phyloP scores from a whole-genome alignment of 2,888 invertebrate species.

The Napeogenes sylphis region DNA sequence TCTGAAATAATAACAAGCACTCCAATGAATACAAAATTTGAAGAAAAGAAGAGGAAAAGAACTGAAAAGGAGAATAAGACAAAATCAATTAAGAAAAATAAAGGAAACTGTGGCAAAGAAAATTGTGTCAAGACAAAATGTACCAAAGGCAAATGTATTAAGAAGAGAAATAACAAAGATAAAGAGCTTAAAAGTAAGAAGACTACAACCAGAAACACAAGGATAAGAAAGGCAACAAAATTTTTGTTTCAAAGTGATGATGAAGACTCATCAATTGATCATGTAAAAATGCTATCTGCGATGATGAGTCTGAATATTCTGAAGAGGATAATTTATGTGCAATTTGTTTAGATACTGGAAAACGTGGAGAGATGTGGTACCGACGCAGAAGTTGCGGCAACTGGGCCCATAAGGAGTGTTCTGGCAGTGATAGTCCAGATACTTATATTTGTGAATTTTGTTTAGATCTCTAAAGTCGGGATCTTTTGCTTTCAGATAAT shows the following conservation, averaged over 20 bases:
- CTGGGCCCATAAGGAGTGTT: slow-evolving; percentile 33
- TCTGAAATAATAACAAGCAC: slow-evolving; percentile 15
- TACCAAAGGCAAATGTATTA: not conserved
- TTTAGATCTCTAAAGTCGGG: slow-evolving; percentile 17
- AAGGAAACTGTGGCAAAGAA: slow-evolving; percentile 7
- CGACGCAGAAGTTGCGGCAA: slow-evolving; percentile 30
- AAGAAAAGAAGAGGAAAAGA: slow-evolving; percentile 15
- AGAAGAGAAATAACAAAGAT: not conserved
- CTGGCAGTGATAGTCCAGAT: slow-evolving; percentile 30
- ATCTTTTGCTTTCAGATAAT: slow-evolving; percentile 2
- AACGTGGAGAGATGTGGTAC: slow-evolving; percentile 34
- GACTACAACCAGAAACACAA: not conserved
- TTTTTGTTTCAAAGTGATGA: slow-evolving; percentile 6
- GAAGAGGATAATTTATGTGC: slow-evolving; percentile 28
- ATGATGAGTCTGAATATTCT: slow-evolving; percentile 12
- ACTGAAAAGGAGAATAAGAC: slow-evolving; percentile 13
- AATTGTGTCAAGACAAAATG: slow-evolving; percentile 7
- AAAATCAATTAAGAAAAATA: slow-evolving; percentile 7
- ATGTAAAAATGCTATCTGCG: slow-evolving; percentile 15
- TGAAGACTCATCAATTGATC: slow-evolving; percentile 13
- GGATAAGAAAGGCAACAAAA: slow-evolving; percentile 6
- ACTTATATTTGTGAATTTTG: slow-evolving; percentile 20
- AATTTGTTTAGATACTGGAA: slow-evolving; percentile 32
- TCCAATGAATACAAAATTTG: slow-evolving; percentile 15
- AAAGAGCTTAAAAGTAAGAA: slow-evolving; percentile 4